phyloP scores from a whole-genome alignment of 2,888 invertebrate genomes.

The Monoplex corrugatus region DNA sequence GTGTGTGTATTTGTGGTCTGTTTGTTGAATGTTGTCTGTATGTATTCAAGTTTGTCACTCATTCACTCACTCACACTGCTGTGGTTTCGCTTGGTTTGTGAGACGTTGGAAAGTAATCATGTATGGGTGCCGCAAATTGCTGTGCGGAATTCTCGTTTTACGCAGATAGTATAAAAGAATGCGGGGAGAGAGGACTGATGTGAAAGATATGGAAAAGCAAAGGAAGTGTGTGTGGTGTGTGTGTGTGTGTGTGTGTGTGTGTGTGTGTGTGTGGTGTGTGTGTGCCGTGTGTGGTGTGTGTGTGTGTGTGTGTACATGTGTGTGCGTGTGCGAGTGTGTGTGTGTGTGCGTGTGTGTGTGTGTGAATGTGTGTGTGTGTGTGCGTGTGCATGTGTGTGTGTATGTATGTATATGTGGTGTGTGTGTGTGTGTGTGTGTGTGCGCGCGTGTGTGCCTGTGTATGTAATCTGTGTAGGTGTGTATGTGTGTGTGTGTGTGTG shows the following conservation, averaged over 20 bases:
- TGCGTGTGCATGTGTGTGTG: background rate
- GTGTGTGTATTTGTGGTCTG: background rate
- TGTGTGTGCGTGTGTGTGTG: background rate
- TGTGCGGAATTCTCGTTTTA: too few species aligned
- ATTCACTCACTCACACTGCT: too few species aligned
- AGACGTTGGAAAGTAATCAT: too few species aligned
- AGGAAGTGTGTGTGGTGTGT: too few species aligned
- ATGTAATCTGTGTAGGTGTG: background rate
- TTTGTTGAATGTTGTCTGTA: too few species aligned
- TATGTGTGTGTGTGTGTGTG: background rate
- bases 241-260: background rate
- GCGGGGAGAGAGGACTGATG: too few species aligned
- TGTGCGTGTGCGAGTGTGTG: background rate
- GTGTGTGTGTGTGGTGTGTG: slow-evolving; percentile 21
- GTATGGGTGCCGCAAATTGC: too few species aligned
- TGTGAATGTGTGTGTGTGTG: background rate
- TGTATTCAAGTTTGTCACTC: too few species aligned
- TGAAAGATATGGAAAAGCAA: background rate
- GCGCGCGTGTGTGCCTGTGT: background rate
- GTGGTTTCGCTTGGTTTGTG: background rate
- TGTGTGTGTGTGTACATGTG: background rate
- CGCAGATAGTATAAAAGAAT: too few species aligned
- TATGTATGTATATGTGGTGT: background rate
- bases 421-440: background rate
- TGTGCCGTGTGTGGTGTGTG: slow-evolving; percentile 23